Evolutionary conservation across 2,888 invertebrate genomes (phyloP).

Genomic region (Drosophila imparisetae): DNA sequence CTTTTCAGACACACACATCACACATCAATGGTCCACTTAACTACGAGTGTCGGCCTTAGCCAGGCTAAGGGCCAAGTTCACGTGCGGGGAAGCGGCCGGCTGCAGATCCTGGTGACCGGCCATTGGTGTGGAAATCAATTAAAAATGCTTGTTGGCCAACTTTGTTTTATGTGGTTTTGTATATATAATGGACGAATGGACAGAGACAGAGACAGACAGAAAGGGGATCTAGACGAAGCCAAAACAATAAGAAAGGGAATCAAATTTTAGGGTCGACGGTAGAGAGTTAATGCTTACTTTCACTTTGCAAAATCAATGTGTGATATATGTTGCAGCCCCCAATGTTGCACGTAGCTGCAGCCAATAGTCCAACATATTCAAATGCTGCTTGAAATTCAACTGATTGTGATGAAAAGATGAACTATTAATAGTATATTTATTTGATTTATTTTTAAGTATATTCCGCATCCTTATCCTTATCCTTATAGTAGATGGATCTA

Average conservation of each 20-base stretch:
- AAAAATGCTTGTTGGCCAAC: slow-evolving; percentile 75
- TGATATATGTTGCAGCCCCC: slow-evolving; percentile 4
- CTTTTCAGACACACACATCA: slow-evolving; percentile 76
- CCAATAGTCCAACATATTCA: not conserved
- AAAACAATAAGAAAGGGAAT: not conserved
- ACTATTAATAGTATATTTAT: not conserved
- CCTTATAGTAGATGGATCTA: too few species aligned
- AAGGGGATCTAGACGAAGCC: not conserved
- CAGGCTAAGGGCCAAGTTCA: slow-evolving; percentile 24
- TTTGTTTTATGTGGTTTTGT: slow-evolving; percentile 68
- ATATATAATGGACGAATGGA: slow-evolving; percentile 53
- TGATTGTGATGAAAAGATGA: not conserved
- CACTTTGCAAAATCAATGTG: slow-evolving; percentile 38
- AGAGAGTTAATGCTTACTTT: slow-evolving; percentile 38
- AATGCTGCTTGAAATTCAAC: not conserved
- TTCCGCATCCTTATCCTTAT: not conserved
- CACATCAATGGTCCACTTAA: slow-evolving; percentile 52
- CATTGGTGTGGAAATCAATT: slow-evolving; percentile 71
- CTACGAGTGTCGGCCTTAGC: slow-evolving; percentile 1
- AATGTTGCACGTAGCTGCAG: not conserved
- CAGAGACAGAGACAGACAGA: slow-evolving; percentile 4
- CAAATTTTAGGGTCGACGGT: not conserved
- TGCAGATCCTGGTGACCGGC: slow-evolving; percentile 23
- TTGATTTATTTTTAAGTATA: too few species aligned
- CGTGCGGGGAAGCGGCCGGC: not conserved